Conservation (phyloP, 23 tunicate genomes). For the Styela plicata region DNA sequence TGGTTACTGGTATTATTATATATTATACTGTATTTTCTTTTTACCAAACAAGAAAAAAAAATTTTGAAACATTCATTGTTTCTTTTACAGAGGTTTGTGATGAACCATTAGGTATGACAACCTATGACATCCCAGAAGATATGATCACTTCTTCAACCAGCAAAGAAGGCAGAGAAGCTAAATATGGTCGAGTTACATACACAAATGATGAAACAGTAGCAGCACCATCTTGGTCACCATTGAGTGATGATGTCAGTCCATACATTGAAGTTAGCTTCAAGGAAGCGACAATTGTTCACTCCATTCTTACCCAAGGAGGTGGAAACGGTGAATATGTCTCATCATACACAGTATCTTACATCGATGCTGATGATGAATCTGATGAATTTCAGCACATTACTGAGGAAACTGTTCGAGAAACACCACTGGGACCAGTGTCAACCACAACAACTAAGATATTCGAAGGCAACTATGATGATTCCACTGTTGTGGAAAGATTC, state of each 20-base stretch:
- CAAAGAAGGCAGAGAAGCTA: constrained; percentile 52
- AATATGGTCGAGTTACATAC: constrained; percentile 34
- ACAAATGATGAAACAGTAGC: not conserved
- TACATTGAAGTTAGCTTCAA: constrained; percentile 53
- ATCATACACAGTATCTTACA: constrained; percentile 36
- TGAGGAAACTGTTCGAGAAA: not conserved
- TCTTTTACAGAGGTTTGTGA: constrained; percentile 54
- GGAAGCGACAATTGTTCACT: constrained; percentile 33
- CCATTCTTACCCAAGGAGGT: constrained; percentile 80
- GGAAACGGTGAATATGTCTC: constrained; percentile 52
- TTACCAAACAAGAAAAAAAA: too few species aligned
- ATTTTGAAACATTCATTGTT: too few species aligned
- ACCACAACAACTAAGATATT: constrained; percentile 17
- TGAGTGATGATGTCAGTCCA: constrained; percentile 41
- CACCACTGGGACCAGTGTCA: constrained; percentile 9
- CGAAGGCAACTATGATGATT: constrained; percentile 55
- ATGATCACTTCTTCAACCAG: constrained; percentile 51
- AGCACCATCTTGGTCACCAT: constrained; percentile 63
- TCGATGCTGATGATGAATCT: constrained; percentile 28
- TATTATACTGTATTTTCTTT: too few species aligned
- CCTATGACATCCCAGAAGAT: constrained; percentile 37
- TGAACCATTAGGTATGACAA: constrained; percentile 78
- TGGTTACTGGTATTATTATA: too few species aligned
- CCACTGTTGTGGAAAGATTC: constrained; percentile 41
- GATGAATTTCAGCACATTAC: constrained; percentile 3